Percentiles rank a stretch among this genome's conserved stretches.
phyloP scores from a whole-genome alignment of 2,888 invertebrate genomes.

The Athalia rosae region DNA sequence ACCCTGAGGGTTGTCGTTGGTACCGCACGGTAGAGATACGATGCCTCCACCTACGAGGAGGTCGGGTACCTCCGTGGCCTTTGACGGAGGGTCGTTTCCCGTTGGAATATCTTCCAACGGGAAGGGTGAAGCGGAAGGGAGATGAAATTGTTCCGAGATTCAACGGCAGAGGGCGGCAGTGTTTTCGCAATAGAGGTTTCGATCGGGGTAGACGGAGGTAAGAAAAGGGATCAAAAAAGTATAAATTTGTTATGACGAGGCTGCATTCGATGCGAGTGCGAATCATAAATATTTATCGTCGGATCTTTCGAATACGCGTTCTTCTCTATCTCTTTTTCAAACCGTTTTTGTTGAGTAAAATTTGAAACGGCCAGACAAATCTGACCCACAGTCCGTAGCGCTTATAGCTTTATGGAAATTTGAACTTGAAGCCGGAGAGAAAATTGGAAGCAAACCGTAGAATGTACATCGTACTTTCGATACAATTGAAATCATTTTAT shows the following conservation, averaged over 20 bases:
- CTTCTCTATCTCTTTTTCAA: neutral
- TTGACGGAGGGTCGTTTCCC: slow-evolving; percentile 32
- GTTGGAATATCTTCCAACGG: neutral
- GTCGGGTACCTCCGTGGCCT: slow-evolving; percentile 27
- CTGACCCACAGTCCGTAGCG: too few species aligned
- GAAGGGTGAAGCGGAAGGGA: neutral
- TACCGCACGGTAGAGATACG: neutral
- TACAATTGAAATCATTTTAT: too few species aligned
- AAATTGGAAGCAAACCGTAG: too few species aligned
- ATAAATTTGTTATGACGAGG: neutral
- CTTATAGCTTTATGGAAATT: too few species aligned
- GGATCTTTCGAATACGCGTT: neutral
- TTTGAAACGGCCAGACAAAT: neutral
- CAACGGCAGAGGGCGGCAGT: slow-evolving; percentile 11
- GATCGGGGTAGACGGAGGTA: neutral
- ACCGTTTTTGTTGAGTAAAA: neutral
- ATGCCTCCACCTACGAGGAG: neutral
- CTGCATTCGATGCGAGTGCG: neutral
- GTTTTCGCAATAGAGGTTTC: slow-evolving; percentile 16
- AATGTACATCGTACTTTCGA: too few species aligned
- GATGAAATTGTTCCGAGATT: neutral
- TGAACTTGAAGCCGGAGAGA: too few species aligned
- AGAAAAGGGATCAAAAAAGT: neutral
- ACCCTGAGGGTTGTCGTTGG: slow-evolving; percentile 18
- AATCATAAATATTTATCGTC: neutral